Evolutionary conservation across 2,113 vertebrate genomes (phyloP).

Genomic region (Danio rerio): DNA sequence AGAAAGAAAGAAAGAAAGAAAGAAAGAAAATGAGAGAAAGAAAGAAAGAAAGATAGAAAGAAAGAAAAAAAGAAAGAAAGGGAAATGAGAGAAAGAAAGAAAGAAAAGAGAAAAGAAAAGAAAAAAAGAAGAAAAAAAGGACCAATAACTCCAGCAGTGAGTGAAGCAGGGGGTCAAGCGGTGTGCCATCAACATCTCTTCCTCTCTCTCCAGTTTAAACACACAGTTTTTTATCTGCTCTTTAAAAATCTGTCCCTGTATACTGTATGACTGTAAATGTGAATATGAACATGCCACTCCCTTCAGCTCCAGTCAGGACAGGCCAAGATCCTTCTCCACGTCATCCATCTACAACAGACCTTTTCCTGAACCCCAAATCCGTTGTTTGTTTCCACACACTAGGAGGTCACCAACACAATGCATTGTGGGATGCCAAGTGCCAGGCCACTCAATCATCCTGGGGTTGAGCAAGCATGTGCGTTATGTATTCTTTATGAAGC

Average conservation of each 20-base stretch:
- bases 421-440: slow-evolving; percentile 35
- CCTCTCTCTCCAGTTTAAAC: background rate
- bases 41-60: background rate
- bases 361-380: slow-evolving; percentile 46
- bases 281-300: slow-evolving; percentile 21
- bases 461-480: background rate
- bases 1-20: background rate
- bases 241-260: background rate
- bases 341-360: slow-evolving; percentile 47
- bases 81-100: background rate
- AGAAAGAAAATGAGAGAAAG: background rate
- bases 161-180: background rate
- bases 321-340: background rate
- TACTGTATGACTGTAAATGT: background rate
- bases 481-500: slow-evolving; percentile 41
- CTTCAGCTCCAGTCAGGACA: slow-evolving; percentile 30
- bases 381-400: slow-evolving; percentile 35
- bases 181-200: background rate
- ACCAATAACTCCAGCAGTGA: background rate
- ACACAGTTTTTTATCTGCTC: background rate
- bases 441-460: slow-evolving; percentile 35
- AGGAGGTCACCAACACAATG: slow-evolving; percentile 36
- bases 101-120: background rate
- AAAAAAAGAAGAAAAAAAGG: background rate
- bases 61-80: background rate